A percentile compares a stretch with the other conserved stretches of the same genome.
Conservation (phyloP, 2,888 invertebrate genomes). For the Clunio marinus region DNA sequence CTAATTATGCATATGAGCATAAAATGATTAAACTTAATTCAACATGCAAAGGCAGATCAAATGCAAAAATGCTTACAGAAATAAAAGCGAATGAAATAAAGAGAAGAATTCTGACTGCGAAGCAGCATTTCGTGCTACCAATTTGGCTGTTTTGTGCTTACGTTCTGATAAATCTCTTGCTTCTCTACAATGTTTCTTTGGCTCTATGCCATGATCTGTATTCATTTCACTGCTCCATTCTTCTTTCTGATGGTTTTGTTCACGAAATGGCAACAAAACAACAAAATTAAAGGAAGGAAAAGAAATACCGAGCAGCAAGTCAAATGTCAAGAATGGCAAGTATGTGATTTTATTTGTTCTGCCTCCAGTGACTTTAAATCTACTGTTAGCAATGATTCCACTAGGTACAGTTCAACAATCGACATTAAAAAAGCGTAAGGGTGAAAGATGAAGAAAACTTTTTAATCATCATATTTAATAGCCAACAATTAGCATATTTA, state of each 20-base stretch:
- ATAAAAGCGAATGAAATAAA: not conserved
- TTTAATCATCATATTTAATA: not conserved
- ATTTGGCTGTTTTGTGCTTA: conserved; percentile 8
- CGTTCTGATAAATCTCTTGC: not conserved
- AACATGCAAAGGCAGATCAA: conserved; percentile 32
- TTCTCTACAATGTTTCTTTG: not conserved
- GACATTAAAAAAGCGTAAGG: not conserved
- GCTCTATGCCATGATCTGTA: conserved; percentile 22
- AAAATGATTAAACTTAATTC: conserved; percentile 33
- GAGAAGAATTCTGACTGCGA: not conserved
- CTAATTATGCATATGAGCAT: conserved; percentile 24
- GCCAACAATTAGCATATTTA: too few species aligned
- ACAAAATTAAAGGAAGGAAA: not conserved
- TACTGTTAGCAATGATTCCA: not conserved
- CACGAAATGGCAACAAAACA: not conserved
- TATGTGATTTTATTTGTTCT: conserved; percentile 31
- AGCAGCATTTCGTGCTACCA: conserved; percentile 23
- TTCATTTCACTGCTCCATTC: not conserved
- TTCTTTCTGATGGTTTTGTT: not conserved
- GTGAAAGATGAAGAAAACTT: not conserved
- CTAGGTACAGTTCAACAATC: too few species aligned
- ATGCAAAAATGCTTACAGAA: not conserved
- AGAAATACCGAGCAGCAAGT: conserved; percentile 24
- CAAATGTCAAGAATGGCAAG: conserved; percentile 36
- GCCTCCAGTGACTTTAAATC: not conserved